Evolutionary conservation across 2,113 vertebrate species (phyloP).

Genomic region (Plestiodon gilberti): DNA sequence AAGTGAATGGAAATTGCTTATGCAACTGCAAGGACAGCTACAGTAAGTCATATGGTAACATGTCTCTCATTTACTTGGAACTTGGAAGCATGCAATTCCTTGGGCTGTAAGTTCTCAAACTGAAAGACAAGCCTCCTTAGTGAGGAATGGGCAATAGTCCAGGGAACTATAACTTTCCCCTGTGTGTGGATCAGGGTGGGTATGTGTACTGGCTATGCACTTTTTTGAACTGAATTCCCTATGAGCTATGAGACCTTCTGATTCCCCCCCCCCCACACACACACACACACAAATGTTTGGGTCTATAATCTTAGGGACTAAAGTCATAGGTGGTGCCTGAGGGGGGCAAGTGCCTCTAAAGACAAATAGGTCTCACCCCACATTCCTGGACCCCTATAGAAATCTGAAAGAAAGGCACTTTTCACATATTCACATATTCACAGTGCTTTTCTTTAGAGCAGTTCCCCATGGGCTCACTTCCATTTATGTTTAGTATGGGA

Average conservation of each 20-base stretch:
- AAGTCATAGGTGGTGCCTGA: too few relatives aligned
- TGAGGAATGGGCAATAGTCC: background rate
- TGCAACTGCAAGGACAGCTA: background rate
- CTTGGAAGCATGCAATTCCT: background rate
- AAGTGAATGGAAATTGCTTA: constrained; percentile 2
- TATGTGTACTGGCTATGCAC: background rate
- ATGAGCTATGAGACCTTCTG: background rate
- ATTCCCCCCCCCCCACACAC: too few relatives aligned
- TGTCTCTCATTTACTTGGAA: background rate
- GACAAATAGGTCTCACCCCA: too few relatives aligned
- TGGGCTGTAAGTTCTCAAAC: background rate
- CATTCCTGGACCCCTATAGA: too few relatives aligned
- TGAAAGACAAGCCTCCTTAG: background rate
- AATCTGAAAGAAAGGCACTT: too few relatives aligned
- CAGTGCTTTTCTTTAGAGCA: too few relatives aligned
- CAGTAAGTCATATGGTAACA: background rate
- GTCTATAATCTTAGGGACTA: background rate
- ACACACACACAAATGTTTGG: background rate
- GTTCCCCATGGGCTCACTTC: too few relatives aligned
- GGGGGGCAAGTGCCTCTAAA: too few relatives aligned
- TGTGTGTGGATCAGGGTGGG: background rate
- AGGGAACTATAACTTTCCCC: background rate
- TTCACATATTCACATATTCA: too few relatives aligned
- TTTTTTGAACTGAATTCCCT: background rate
- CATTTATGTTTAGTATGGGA: too few relatives aligned